A percentile compares a stretch with the other conserved stretches of the same genome.
phyloP scores from a whole-genome alignment of 2,888 invertebrate genomes.

The Metallyticus violacea region DNA sequence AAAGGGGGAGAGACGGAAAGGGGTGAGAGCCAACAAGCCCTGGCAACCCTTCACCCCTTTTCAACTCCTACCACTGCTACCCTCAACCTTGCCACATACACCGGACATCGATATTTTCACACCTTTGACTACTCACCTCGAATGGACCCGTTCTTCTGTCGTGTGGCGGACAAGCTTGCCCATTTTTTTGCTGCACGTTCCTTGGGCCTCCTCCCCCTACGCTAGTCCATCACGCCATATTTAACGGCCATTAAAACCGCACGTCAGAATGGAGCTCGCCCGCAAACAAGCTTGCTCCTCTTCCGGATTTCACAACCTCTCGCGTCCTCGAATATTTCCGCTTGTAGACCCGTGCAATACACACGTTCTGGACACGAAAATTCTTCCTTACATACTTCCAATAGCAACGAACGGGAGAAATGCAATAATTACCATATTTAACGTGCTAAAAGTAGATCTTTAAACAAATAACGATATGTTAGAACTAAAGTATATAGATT shows the following conservation, averaged over 20 bases:
- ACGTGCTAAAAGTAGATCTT: too few species aligned
- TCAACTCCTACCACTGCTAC: not conserved
- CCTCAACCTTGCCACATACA: not conserved
- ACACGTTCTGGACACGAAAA: too few species aligned
- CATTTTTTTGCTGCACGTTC: not conserved
- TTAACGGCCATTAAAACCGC: not conserved
- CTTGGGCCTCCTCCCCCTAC: not conserved
- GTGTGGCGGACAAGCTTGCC: not conserved
- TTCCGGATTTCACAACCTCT: not conserved
- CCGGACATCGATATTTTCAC: constrained; percentile 24
- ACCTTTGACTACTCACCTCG: not conserved
- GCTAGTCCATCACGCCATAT: not conserved
- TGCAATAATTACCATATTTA: too few species aligned
- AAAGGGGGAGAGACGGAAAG: not conserved
- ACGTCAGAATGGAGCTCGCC: not conserved
- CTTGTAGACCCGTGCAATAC: too few species aligned
- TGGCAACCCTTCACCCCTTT: constrained; percentile 1
- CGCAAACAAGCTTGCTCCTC: not conserved
- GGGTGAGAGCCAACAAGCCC: not conserved
- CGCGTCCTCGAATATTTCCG: not conserved
- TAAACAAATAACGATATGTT: too few species aligned
- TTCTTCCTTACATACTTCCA: too few species aligned
- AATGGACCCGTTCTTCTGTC: not conserved
- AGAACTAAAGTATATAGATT: too few species aligned
- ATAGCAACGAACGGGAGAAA: too few species aligned